Conservation (phyloP, 1,140 invertebrate genomes). For the Paralvinella palmiformis region DNA sequence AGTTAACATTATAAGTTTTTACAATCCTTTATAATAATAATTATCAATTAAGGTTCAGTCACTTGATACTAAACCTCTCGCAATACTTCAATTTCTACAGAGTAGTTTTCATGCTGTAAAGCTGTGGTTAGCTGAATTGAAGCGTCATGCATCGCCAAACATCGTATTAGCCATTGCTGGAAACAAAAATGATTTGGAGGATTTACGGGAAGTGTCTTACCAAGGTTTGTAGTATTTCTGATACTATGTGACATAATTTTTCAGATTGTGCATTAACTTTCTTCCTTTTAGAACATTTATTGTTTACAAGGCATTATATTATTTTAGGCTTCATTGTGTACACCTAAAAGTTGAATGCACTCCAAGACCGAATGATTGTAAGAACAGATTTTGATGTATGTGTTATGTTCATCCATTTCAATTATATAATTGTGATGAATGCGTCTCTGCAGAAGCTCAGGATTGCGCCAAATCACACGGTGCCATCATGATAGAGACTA, state of each 20-base stretch:
- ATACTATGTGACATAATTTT: no score
- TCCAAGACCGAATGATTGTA: no score
- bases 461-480: conserved; percentile 98
- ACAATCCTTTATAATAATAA: no score
- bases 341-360: no score
- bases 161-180: conserved; percentile 82
- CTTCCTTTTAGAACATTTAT: no score
- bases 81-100: conserved; percentile 35
- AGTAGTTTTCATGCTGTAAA: conserved; percentile 98
- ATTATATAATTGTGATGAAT: not conserved
- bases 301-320: no score
- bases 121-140: conserved; percentile 98
- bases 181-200: conserved; percentile 96
- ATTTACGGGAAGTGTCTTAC: conserved; percentile 93
- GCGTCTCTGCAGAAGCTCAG: conserved; percentile 73
- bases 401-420: not conserved
- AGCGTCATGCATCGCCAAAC: conserved; percentile 92
- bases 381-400: no score
- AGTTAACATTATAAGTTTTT: not conserved
- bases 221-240: no score
- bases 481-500: conserved; percentile 99
- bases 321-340: no score
- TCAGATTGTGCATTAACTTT: no score
- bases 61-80: not conserved
- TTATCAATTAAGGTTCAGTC: no score